Evolutionary conservation across 2,113 vertebrate species (phyloP), one percentile per base, ranked within the genome.

Genomic region (Indri indri): DNA sequence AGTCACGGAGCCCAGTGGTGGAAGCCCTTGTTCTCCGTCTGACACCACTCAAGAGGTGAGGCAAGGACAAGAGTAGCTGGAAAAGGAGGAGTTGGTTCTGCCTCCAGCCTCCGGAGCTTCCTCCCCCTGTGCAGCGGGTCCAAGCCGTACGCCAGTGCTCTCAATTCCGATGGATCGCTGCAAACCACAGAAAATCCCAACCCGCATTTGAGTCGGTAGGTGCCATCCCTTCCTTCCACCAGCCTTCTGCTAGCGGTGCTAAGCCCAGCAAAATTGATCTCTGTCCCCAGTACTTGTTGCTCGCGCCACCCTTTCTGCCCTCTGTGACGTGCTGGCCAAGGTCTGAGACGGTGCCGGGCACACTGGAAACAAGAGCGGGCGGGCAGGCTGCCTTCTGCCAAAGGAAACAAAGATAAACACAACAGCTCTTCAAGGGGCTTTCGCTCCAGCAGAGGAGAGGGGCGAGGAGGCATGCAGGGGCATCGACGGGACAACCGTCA

Each of bases 181-280:
- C 22, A 61, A 96, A 90, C 88, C 52, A 45, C 85, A 68, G 84
- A 77, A 93, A 92, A 83, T 40, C 40, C 80, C 57, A 25, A n/a
- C 22, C 57, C n/a, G 76, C 23, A 1, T 47, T 70, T 73, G 32
- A 63, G 71, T 68, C 95, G 14, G 40, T 42, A 77, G 45, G 7
- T 50, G 52, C 10, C 1, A 45, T 42, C 50, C 8, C 61, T 61
- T 76, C 65, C 76, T 22, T 63, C 94, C 30, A n/a, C n/a, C 20
- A 66, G 76, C 66, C 40, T 61, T 54, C 73, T 76, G 1, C 17
- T 8, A 37, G 57, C 84, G 30, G 10, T 59, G 11, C 17, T 11
- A 37, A 79, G 42, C n/a, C 70, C 77, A 59, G 65, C 37, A 63
- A 27, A 57, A 45, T 2, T 32, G 76, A 90, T 16, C 10, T 0